These are phyloP conservation scores for Vesta saturnalis DNA, from an alignment of 2,888 invertebrate genomes.

Conservation along the genomic window DNA sequence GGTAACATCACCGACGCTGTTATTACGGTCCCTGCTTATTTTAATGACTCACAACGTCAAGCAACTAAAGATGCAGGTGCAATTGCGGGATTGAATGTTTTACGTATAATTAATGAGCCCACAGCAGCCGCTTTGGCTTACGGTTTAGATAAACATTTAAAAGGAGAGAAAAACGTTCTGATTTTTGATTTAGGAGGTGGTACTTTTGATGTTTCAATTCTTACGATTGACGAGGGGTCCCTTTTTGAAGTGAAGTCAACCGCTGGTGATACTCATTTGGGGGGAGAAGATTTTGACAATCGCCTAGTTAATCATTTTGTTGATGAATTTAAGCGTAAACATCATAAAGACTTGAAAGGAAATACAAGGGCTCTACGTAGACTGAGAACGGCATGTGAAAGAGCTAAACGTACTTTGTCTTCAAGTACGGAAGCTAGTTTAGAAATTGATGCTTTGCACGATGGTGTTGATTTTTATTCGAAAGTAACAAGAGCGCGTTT, in stretches of 20 bases:
- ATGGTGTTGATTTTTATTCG: slow-evolving; percentile 91
- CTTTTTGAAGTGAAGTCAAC: slow-evolving; percentile 84
- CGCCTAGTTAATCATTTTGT: slow-evolving; percentile 81
- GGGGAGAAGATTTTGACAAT: slow-evolving; percentile 84
- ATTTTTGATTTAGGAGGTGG: slow-evolving; percentile 87
- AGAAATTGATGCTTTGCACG: slow-evolving; percentile 90
- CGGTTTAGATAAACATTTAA: slow-evolving; percentile 79
- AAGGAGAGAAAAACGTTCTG: slow-evolving; percentile 78
- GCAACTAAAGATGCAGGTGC: slow-evolving; percentile 91
- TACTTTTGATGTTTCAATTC: slow-evolving; percentile 92
- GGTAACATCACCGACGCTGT: slow-evolving; percentile 78
- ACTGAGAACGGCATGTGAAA: slow-evolving; percentile 85
- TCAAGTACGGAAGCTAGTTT: slow-evolving; percentile 82
- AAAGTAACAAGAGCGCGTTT: slow-evolving; percentile 86
- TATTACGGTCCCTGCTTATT: slow-evolving; percentile 86
- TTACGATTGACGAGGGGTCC: slow-evolving; percentile 88
- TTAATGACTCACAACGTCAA: slow-evolving; percentile 84
- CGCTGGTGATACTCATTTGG: slow-evolving; percentile 83
- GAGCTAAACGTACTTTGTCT: slow-evolving; percentile 80
- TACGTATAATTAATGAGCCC: slow-evolving; percentile 91
- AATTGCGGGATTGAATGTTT: slow-evolving; percentile 86
- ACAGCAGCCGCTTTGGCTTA: slow-evolving; percentile 90
- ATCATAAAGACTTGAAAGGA: slow-evolving; percentile 72
- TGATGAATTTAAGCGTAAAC: slow-evolving; percentile 81
- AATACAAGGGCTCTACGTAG: slow-evolving; percentile 85